A percentile compares a stretch with the other conserved stretches of the same genome.
These are phyloP conservation scores for Malurus elegans DNA, from an alignment of 2,113 vertebrate genomes.

Conservation along the genomic window DNA sequence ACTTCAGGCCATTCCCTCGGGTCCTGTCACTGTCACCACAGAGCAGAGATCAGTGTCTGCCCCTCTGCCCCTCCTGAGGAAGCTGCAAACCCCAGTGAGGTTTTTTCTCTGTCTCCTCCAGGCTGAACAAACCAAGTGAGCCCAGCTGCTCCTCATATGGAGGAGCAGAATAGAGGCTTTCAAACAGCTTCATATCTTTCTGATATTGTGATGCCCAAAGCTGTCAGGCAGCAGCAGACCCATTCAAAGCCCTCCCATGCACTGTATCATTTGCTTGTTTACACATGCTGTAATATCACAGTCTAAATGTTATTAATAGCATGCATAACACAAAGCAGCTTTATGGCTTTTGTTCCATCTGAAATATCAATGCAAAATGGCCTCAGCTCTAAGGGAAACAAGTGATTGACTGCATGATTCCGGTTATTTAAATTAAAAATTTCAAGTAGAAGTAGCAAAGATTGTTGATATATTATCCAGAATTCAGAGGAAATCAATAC, in stretches of 20 bases:
- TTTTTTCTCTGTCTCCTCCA: background rate
- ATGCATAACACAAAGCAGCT: background rate
- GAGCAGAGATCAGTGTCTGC: background rate
- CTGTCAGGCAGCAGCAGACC: background rate
- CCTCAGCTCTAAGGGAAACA: background rate
- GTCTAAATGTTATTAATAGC: background rate
- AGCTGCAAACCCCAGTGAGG: background rate
- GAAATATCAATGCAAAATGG: background rate
- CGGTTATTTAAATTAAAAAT: constrained; percentile 26
- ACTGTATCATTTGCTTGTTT: background rate
- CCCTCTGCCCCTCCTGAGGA: background rate
- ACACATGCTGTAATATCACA: fast-evolving
- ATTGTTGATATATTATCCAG: constrained; percentile 20
- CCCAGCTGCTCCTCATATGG: background rate
- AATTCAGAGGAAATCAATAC: constrained; percentile 41
- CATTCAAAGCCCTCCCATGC: background rate
- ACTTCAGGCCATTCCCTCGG: background rate
- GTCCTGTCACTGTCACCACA: background rate
- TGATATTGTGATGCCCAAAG: background rate
- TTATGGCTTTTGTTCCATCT: background rate
- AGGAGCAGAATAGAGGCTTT: background rate
- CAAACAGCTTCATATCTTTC: background rate
- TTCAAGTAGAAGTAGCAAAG: constrained; percentile 5
- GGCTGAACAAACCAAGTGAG: background rate
- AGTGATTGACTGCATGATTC: background rate